Percentiles rank a stretch among this genome's conserved stretches.
Evolutionary conservation across 2,113 vertebrate species (phyloP).

Genomic region (Marcusenius ussheri): DNA sequence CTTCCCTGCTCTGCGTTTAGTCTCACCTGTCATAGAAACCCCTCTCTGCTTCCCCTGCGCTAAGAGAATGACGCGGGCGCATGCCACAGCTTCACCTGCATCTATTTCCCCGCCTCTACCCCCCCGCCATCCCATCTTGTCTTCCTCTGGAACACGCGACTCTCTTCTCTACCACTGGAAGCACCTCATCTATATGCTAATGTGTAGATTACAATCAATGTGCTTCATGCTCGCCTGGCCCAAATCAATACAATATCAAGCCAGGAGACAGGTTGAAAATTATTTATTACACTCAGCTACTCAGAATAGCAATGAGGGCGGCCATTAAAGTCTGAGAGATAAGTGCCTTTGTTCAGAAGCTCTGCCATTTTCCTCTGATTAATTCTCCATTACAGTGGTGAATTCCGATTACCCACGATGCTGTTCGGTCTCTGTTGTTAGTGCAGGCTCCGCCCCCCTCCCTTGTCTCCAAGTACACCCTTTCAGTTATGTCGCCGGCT

Average conservation of each 20-base stretch:
- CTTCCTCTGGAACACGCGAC: constrained; percentile 30
- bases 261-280: constrained; percentile 55
- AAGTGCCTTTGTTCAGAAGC: constrained; percentile 48
- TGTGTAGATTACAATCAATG: constrained; percentile 76
- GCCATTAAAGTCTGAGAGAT: constrained; percentile 43
- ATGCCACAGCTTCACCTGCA: not conserved
- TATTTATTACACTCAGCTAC: constrained; percentile 50
- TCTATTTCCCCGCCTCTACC: not conserved
- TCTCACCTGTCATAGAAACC: not conserved
- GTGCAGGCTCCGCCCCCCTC: too few species aligned
- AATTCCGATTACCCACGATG: constrained; percentile 13
- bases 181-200: constrained; percentile 89
- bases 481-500: not conserved
- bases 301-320: constrained; percentile 22
- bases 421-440: not conserved
- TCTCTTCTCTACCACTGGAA: constrained; percentile 38
- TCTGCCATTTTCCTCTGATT: constrained; percentile 7
- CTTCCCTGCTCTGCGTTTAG: not conserved
- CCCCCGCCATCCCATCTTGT: not conserved
- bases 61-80: not conserved
- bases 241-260: constrained; percentile 72
- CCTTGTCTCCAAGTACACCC: not conserved
- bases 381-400: constrained; percentile 15
- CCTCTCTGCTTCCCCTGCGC: not conserved
- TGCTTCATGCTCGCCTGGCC: constrained; percentile 51